These are phyloP conservation scores for Caretta caretta DNA, from an alignment of 2,113 vertebrate genomes.

Conservation along the genomic window DNA sequence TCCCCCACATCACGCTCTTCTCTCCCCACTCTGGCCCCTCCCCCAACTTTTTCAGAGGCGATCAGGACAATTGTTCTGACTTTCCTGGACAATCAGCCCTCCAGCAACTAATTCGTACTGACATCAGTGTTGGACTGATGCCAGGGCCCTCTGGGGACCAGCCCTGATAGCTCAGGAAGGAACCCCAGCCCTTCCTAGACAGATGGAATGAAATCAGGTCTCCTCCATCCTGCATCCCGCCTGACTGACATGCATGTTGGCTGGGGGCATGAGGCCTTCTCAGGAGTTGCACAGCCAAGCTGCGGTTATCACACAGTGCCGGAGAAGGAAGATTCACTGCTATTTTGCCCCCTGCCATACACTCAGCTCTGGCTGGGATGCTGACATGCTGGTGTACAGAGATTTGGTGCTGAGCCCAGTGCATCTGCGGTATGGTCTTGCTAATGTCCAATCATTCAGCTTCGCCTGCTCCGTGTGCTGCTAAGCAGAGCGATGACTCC, in stretches of 20 bases:
- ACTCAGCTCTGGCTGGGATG: background rate
- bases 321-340: too few species aligned
- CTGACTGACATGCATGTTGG: background rate
- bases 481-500: background rate
- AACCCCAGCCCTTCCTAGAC: too few species aligned
- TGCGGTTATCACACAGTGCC: background rate
- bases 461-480: background rate
- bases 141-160: background rate
- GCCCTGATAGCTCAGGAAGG: too few species aligned
- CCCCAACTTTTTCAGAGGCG: background rate
- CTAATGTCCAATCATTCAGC: background rate
- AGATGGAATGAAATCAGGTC: too few species aligned
- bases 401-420: background rate
- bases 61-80: background rate
- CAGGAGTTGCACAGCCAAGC: background rate
- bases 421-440: too few species aligned
- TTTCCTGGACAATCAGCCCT: background rate
- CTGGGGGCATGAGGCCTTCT: background rate
- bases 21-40: too few species aligned
- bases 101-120: background rate
- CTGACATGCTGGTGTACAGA: background rate
- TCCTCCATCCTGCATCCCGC: rapidly evolving
- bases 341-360: too few species aligned
- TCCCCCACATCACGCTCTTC: background rate
- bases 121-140: too few species aligned